Conservation (phyloP, 2,797 vertebrate genomes). For the Pangasius djambal region DNA sequence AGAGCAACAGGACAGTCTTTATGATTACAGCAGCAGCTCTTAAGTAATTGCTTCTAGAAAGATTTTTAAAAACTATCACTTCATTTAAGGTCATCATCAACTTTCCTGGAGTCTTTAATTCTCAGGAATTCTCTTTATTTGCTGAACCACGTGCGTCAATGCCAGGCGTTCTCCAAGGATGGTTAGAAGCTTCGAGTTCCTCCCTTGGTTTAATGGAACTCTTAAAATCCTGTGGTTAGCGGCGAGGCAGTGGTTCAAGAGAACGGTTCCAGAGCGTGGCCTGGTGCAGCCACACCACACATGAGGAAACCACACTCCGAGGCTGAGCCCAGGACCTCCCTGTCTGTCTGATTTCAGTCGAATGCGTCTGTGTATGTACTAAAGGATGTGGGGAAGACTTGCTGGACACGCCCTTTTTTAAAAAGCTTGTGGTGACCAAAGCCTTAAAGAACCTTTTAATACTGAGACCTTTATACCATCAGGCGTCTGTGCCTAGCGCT, state of each 20-base stretch:
- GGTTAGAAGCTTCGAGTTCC: neutral
- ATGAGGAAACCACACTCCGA: neutral
- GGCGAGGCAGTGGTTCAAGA: neutral
- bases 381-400: neutral
- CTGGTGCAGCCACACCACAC: neutral
- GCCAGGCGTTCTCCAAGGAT: neutral
- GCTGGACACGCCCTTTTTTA: neutral
- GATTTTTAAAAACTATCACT: neutral
- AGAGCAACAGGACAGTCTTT: neutral
- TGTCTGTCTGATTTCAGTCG: neutral
- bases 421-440: neutral
- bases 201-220: neutral
- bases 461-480: neutral
- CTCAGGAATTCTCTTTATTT: neutral
- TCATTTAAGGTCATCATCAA: neutral
- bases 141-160: neutral
- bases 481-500: neutral
- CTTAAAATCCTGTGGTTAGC: conserved; percentile 8
- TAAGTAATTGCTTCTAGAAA: no score
- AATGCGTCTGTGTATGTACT: neutral
- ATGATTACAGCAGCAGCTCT: neutral
- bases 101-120: neutral
- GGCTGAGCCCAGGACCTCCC: neutral
- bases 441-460: neutral
- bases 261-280: neutral